Conservation (phyloP, 2,888 invertebrate species). For the Lepidocyrtinus sp. region DNA sequence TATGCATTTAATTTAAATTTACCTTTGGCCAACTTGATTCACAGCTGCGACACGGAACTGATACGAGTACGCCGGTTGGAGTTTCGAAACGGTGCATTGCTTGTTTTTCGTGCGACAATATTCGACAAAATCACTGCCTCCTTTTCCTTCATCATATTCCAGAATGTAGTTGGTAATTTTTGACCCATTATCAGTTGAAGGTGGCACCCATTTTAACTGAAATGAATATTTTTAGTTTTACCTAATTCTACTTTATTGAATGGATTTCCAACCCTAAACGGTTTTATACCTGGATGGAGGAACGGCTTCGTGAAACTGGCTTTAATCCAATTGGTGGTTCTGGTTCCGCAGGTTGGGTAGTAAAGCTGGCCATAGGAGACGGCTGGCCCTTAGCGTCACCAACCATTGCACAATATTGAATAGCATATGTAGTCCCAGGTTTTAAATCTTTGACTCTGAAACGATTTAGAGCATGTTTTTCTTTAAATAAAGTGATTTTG, state of each 20-base stretch:
- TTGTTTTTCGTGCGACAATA: conserved; percentile 82
- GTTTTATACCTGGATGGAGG: conserved; percentile 63
- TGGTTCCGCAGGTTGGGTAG: conserved; percentile 86
- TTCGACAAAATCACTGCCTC: conserved; percentile 80
- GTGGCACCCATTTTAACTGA: conserved; percentile 76
- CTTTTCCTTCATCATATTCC: conserved; percentile 83
- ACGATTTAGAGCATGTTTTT: too few species aligned
- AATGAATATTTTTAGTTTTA: conserved; percentile 52
- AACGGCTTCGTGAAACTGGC: conserved; percentile 62
- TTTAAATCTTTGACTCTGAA: conserved; percentile 83
- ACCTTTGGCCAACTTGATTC: conserved; percentile 83
- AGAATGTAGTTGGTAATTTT: conserved; percentile 83
- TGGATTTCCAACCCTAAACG: neutral
- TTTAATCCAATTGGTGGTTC: conserved; percentile 76
- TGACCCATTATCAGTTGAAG: conserved; percentile 85
- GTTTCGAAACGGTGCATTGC: conserved; percentile 82
- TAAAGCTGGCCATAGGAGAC: conserved; percentile 85
- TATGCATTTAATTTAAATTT: conserved; percentile 41
- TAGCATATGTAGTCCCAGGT: conserved; percentile 84
- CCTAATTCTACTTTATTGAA: too few species aligned
- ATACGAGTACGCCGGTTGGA: conserved; percentile 86
- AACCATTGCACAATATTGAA: conserved; percentile 84
- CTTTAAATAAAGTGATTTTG: too few species aligned
- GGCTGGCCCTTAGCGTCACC: conserved; percentile 83
- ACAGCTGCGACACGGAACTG: conserved; percentile 87